These are phyloP conservation scores for Ceratina australensis DNA, from an alignment of 1,140 invertebrate species.

Conservation along the genomic window DNA sequence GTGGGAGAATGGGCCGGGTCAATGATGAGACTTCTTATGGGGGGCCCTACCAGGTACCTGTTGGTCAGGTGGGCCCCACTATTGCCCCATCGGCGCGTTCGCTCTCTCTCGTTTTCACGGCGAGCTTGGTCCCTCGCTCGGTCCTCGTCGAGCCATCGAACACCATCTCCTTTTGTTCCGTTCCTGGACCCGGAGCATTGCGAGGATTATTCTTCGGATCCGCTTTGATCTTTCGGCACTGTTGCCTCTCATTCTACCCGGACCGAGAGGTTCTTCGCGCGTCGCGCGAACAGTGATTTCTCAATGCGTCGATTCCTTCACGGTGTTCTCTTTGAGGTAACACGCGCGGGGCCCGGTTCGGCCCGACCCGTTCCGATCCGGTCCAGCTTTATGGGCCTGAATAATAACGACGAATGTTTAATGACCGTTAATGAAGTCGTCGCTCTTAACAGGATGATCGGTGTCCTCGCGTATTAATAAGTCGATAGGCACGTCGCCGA, in stretches of 20 bases:
- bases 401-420: constrained; percentile 1
- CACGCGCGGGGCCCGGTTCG: not conserved
- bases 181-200: constrained; percentile 22
- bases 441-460: not conserved
- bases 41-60: constrained; percentile 69
- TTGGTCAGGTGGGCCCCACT: constrained; percentile 72
- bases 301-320: constrained; percentile 8
- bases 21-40: constrained; percentile 71
- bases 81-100: constrained; percentile 43
- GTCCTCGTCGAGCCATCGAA: constrained; percentile 40
- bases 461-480: not conserved
- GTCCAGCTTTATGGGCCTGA: constrained; percentile 4
- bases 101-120: constrained; percentile 4
- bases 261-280: constrained; percentile 11
- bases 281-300: constrained; percentile 34
- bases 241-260: constrained; percentile 50
- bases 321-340: constrained; percentile 9
- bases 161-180: constrained; percentile 43
- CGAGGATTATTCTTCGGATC: constrained; percentile 59
- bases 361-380: too few species aligned
- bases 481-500: too few species aligned
- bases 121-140: constrained; percentile 19
- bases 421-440: constrained; percentile 38
- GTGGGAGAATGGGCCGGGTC: constrained; percentile 69
- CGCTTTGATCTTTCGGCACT: constrained; percentile 70